These are phyloP conservation scores for Oedothorax gibbosus DNA, from an alignment of 1,140 invertebrate species.

Conservation along the genomic window DNA sequence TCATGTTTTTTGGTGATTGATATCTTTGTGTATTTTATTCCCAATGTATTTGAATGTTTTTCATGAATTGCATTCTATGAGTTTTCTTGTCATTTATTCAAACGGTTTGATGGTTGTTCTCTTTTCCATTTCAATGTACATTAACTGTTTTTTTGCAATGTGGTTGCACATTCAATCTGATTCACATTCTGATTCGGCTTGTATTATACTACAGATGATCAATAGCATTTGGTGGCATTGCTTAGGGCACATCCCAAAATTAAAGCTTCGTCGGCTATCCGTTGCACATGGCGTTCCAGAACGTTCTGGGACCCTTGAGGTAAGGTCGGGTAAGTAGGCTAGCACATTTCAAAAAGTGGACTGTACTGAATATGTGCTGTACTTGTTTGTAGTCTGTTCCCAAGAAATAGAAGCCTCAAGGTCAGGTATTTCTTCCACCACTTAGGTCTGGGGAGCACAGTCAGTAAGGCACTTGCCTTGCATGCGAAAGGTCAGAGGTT, in stretches of 20 bases:
- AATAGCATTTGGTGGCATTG: slow-evolving; percentile 46
- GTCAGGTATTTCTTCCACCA: too few relatives aligned
- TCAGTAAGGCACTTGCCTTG: too few relatives aligned
- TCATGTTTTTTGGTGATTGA: neutral
- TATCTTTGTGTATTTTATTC: slow-evolving; percentile 23
- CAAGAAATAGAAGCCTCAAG: neutral
- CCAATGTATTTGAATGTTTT: neutral
- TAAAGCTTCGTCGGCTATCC: slow-evolving; percentile 43
- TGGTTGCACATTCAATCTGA: slow-evolving; percentile 27
- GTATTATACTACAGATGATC: slow-evolving; percentile 58
- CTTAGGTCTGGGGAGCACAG: too few relatives aligned
- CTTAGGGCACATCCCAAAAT: slow-evolving; percentile 43
- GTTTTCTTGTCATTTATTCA: slow-evolving; percentile 29
- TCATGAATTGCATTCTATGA: neutral
- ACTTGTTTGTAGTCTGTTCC: neutral
- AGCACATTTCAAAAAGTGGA: slow-evolving; percentile 27
- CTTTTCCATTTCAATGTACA: slow-evolving; percentile 4
- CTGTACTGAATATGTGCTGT: slow-evolving; percentile 1
- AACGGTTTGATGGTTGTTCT: slow-evolving; percentile 45
- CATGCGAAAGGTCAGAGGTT: too few relatives aligned
- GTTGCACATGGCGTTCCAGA: slow-evolving; percentile 47
- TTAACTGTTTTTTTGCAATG: slow-evolving; percentile 27
- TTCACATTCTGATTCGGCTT: slow-evolving; percentile 47
- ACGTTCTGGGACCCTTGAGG: slow-evolving; percentile 52
- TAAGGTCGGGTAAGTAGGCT: slow-evolving; percentile 57